Conservation (phyloP, 1,140 invertebrate genomes). For the Drosophila kohkoa region DNA sequence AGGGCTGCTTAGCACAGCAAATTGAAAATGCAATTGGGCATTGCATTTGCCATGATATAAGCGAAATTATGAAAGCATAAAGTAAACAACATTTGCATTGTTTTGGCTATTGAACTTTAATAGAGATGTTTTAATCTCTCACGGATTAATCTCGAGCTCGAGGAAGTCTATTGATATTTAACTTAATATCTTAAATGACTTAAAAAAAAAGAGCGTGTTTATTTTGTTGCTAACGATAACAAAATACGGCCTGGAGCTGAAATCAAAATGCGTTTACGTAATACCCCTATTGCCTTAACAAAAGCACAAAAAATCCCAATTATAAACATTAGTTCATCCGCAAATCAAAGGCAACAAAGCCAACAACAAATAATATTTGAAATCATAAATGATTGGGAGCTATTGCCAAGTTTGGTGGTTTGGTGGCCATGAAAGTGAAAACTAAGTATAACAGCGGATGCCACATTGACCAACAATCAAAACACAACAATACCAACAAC, state of each 20-base stretch:
- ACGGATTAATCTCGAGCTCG: background rate
- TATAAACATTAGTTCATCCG: slow-evolving; percentile 72
- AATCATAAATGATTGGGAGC: slow-evolving; percentile 68
- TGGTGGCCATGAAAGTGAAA: slow-evolving; percentile 69
- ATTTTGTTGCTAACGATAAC: slow-evolving; percentile 21
- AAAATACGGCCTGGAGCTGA: slow-evolving; percentile 40
- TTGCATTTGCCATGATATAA: slow-evolving; percentile 36
- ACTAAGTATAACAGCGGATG: slow-evolving; percentile 62
- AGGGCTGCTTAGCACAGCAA: slow-evolving; percentile 45
- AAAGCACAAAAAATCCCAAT: slow-evolving; percentile 52
- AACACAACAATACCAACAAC: slow-evolving; percentile 47
- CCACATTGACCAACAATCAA: slow-evolving; percentile 49
- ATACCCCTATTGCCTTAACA: slow-evolving; percentile 21
- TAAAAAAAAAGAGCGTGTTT: slow-evolving; percentile 1
- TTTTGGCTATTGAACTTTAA: no score
- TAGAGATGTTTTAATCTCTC: background rate
- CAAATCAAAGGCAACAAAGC: slow-evolving; percentile 47
- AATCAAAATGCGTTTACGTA: slow-evolving; percentile 59
- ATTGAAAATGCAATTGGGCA: slow-evolving; percentile 41
- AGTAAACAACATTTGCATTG: background rate
- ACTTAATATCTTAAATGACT: background rate
- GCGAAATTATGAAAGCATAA: slow-evolving; percentile 25
- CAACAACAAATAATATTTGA: slow-evolving; percentile 44
- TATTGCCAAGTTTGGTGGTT: slow-evolving; percentile 54
- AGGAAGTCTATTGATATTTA: slow-evolving; percentile 1